Evolutionary conservation across 2,797 vertebrate genomes (phyloP).

Genomic region (Neosilurus mollespiculum): DNA sequence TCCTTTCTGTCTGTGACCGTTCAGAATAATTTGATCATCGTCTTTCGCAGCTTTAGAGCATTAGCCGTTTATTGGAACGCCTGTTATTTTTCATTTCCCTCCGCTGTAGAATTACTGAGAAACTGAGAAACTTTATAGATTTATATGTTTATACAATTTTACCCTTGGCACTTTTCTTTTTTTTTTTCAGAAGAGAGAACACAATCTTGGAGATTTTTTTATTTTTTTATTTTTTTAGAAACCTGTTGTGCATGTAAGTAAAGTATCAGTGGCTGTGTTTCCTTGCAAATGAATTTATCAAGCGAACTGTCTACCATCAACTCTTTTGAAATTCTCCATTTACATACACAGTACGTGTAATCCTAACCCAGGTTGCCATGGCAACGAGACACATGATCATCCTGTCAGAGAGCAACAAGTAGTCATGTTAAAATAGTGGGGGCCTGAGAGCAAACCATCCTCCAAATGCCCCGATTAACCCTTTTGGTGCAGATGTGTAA

Average conservation of each 20-base stretch:
- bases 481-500: too few species aligned
- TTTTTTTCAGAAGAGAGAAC: not conserved
- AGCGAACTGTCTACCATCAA: not conserved
- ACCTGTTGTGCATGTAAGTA: not conserved
- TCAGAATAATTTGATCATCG: conserved; percentile 5
- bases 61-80: conserved; percentile 14
- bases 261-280: not conserved
- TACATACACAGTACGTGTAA: conserved; percentile 8
- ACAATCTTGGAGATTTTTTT: not conserved
- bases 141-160: not conserved
- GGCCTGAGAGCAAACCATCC: not conserved
- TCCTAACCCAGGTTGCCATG: conserved; percentile 3
- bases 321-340: not conserved
- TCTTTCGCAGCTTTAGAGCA: conserved; percentile 8
- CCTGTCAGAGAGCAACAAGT: not conserved
- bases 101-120: not conserved
- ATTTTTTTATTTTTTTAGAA: not conserved
- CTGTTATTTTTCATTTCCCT: not conserved
- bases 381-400: not conserved
- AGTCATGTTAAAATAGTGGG: not conserved
- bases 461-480: not conserved
- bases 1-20: conserved; percentile 3
- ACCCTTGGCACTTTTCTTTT: too few species aligned
- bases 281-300: not conserved
- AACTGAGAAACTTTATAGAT: not conserved